Base-by-base conservation (phyloP, 2,888 invertebrate species). In the Chalcis sispes region DNA sequence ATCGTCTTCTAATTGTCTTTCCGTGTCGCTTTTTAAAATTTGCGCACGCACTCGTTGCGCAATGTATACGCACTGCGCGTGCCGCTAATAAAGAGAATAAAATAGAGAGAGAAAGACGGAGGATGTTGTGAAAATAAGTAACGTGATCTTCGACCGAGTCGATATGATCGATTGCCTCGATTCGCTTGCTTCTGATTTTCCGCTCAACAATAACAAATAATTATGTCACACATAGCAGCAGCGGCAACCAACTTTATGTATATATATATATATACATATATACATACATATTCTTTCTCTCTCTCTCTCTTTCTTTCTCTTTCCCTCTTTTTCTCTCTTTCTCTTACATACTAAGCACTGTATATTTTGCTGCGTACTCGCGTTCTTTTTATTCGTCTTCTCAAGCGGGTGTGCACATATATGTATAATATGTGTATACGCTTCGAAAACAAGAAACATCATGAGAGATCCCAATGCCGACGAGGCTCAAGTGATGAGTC, bases 151-250 rank as follows among this genome's bases (percentile, higher is more conserved):
- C 48, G 58, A 7, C 69, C 32, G 69, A 69, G 48, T 48, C 36
- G 27, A 36, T n/a, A 76, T 75, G 72, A 78, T 80, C 80, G 72
- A 81, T 79, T 72, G 75, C 59, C 73, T 59, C 69, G 64, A 20
- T 58, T 36, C 59, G 20, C 15, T 48, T 50, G 36, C 27, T 50
- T 36, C 23, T 5, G 65, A 64, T 58, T 59, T 66, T 8, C 42
- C 29, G 79, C 74, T 81, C 79, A 78, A 82, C 77, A 83, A 83
- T 80, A 82, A 81, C 82, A 81, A 82, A 83, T 82, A 84, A 84
- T 83, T 84, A 83, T 83, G 83, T 85, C 83, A 83, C 83, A 81
- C 52, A 64, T 80, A 77, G 78, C 75, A 72, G 23, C 48, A 7
- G n/a, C n/a, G n/a, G n/a, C n/a, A n/a, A n/a, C n/a, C n/a, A n/a